phyloP scores from a whole-genome alignment of 2,888 invertebrate species.

The Drosophila limbata region DNA sequence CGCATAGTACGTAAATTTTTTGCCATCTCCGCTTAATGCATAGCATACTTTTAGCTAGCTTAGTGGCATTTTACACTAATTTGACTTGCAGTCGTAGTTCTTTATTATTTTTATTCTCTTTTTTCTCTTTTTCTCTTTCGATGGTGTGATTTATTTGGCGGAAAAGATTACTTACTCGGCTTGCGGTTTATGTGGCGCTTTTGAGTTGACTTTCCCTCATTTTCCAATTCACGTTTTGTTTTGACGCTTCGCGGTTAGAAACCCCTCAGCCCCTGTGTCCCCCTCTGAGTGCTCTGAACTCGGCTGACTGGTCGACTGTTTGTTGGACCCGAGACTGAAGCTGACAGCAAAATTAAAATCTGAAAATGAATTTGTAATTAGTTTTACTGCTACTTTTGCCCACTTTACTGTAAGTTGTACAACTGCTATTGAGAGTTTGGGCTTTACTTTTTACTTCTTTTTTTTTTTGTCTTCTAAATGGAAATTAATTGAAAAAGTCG shows the following conservation, averaged over 20 bases:
- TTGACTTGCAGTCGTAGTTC: conserved; percentile 65
- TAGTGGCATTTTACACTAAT: conserved; percentile 82
- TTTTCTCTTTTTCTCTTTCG: conserved; percentile 52
- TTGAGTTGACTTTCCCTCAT: conserved; percentile 28
- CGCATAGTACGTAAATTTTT: conserved; percentile 73
- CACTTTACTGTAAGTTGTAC: conserved; percentile 46
- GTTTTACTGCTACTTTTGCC: conserved; percentile 77
- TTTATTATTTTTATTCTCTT: conserved; percentile 22
- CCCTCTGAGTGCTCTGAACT: conserved; percentile 20
- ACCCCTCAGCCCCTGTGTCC: neutral
- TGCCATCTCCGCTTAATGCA: conserved; percentile 55
- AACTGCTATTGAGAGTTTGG: conserved; percentile 38
- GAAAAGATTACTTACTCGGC: conserved; percentile 83
- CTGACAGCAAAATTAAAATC: conserved; percentile 83
- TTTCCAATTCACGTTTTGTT: conserved; percentile 19
- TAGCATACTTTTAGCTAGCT: conserved; percentile 76
- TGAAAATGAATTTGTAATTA: conserved; percentile 84
- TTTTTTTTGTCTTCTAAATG: conserved; percentile 43
- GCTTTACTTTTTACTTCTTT: conserved; percentile 25
- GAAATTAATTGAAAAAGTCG: conserved; percentile 83
- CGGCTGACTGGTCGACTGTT: conserved; percentile 42
- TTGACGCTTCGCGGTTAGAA: conserved; percentile 45
- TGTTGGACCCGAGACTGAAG: conserved; percentile 51
- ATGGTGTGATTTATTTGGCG: conserved; percentile 85
- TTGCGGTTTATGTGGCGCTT: conserved; percentile 56